A percentile compares a stretch with the other conserved stretches of the same genome.
Evolutionary conservation across 2,888 invertebrate genomes (phyloP).

Genomic region (Pedicia rivosa): DNA sequence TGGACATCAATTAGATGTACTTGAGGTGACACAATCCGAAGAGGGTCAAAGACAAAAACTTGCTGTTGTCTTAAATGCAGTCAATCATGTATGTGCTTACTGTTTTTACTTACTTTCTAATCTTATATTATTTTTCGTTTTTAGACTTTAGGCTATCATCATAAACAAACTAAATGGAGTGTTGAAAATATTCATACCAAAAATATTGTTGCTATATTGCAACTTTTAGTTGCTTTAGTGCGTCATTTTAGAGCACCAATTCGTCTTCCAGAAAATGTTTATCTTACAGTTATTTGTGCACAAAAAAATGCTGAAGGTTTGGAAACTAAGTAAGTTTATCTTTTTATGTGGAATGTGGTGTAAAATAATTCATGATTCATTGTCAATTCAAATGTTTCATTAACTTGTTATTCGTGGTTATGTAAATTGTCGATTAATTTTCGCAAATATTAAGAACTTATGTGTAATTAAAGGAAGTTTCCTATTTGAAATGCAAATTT

Average conservation of each 20-base stretch:
- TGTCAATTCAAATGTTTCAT: not conserved
- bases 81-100: slow-evolving; percentile 57
- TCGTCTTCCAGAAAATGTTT: slow-evolving; percentile 91
- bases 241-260: slow-evolving; percentile 91
- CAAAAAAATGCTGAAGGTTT: slow-evolving; percentile 59
- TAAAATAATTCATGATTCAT: slow-evolving; percentile 1
- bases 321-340: slow-evolving; percentile 39
- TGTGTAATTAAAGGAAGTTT: no score
- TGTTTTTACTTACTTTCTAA: no score
- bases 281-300: slow-evolving; percentile 80
- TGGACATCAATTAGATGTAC: slow-evolving; percentile 80
- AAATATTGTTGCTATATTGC: slow-evolving; percentile 89
- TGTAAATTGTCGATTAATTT: no score
- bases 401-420: no score
- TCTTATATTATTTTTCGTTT: not conserved
- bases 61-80: slow-evolving; percentile 70
- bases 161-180: slow-evolving; percentile 84
- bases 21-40: slow-evolving; percentile 97
- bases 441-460: no score
- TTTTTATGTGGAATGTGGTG: no score
- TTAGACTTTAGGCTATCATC: slow-evolving; percentile 50
- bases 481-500: no score
- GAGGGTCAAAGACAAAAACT: slow-evolving; percentile 94
- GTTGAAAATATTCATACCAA: slow-evolving; percentile 94
- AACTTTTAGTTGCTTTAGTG: slow-evolving; percentile 81